Evolutionary conservation across 2,888 invertebrate genomes (phyloP).

Genomic region (Andrena dorsata): DNA sequence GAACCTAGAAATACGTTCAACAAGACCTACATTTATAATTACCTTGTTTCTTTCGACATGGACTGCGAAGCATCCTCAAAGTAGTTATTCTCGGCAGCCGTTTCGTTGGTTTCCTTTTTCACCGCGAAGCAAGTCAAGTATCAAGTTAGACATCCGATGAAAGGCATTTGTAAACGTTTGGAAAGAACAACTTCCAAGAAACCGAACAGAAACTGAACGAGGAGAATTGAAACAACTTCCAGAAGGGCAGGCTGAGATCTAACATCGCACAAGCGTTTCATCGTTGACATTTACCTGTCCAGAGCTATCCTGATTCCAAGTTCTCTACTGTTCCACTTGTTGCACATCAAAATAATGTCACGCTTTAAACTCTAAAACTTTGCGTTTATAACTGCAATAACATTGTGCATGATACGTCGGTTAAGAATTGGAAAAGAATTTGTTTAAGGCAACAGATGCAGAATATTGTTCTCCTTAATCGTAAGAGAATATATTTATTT

Average conservation of each 20-base stretch:
- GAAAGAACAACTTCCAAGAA: not conserved
- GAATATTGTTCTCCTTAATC: too few species aligned
- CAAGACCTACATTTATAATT: slow-evolving; percentile 23
- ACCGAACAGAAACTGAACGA: not conserved
- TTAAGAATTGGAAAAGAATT: too few species aligned
- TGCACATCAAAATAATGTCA: too few species aligned
- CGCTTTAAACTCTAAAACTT: too few species aligned
- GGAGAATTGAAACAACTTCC: not conserved
- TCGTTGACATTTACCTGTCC: not conserved
- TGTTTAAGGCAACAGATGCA: too few species aligned
- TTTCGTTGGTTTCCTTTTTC: not conserved
- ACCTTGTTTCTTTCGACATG: slow-evolving; percentile 24
- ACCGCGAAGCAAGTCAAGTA: not conserved
- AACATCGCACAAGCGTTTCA: not conserved
- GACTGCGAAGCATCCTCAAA: slow-evolving; percentile 19
- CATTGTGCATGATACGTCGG: too few species aligned
- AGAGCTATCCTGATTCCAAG: too few species aligned
- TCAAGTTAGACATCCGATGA: slow-evolving; percentile 13
- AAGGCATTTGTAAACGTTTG: not conserved
- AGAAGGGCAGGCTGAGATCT: not conserved
- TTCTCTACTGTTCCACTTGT: too few species aligned
- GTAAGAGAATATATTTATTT: too few species aligned
- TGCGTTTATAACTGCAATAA: too few species aligned
- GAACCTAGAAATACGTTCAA: not conserved
- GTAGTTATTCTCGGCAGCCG: slow-evolving; percentile 18